phyloP scores from a whole-genome alignment of 2,888 invertebrate genomes.

The Rhamphomyia laevipes region DNA sequence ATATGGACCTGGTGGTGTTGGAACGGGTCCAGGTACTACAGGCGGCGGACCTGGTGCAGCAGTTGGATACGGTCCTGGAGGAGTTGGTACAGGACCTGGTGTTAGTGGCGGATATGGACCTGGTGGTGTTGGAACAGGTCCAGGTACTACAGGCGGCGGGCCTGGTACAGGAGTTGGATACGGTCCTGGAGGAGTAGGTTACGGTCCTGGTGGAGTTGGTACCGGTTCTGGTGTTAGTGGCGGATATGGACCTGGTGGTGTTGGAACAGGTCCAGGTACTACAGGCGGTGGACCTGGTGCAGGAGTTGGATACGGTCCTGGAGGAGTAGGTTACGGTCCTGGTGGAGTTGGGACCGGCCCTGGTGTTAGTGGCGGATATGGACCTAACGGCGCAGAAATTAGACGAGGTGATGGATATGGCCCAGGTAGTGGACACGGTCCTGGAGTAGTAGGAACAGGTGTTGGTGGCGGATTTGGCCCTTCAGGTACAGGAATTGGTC shows the following conservation, averaged over 20 bases:
- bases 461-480: not conserved
- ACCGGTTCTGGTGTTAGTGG: too few relatives aligned
- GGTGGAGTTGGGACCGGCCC: not conserved
- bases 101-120: conserved; percentile 2
- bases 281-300: conserved; percentile 10
- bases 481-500: not conserved
- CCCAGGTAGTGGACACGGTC: conserved; percentile 2
- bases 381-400: conserved; percentile 5
- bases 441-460: conserved; percentile 4
- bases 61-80: conserved; percentile 12
- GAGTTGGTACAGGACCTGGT: conserved; percentile 4
- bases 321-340: not conserved
- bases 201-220: too few relatives aligned
- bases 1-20: conserved; percentile 3
- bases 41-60: conserved; percentile 1
- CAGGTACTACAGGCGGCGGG: conserved; percentile 4
- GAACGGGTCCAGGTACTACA: conserved; percentile 16
- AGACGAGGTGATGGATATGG: conserved; percentile 13
- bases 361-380: not conserved
- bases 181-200: not conserved
- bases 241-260: conserved; percentile 12
- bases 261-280: conserved; percentile 7
- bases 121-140: conserved; percentile 3
- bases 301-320: conserved; percentile 3
- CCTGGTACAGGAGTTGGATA: conserved; percentile 7